Evolutionary conservation across 2,113 vertebrate genomes (phyloP).

Genomic region (Onychorhynchus coronatus): DNA sequence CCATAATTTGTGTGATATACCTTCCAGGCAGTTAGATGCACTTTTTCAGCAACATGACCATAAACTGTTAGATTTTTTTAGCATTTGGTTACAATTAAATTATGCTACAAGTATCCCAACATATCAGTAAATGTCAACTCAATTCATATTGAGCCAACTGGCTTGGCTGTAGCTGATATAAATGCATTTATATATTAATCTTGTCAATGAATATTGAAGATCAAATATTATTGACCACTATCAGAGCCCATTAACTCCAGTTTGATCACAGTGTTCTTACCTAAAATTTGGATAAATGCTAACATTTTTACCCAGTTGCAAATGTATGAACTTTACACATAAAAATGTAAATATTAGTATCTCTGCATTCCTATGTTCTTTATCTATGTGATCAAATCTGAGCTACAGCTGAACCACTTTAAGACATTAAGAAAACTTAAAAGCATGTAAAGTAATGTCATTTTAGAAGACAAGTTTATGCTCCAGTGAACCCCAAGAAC

Average conservation of each 20-base stretch:
- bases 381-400: not conserved
- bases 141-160: not conserved
- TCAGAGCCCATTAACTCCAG: not conserved
- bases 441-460: not conserved
- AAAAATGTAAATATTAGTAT: not conserved
- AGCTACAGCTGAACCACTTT: not conserved
- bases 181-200: not conserved
- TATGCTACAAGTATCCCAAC: not conserved
- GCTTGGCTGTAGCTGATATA: not conserved
- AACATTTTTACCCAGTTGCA: not conserved
- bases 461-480: conserved; percentile 21
- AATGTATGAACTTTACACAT: not conserved
- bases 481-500: not conserved
- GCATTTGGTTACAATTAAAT: conserved; percentile 36
- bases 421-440: conserved; percentile 15
- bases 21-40: not conserved
- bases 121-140: conserved; percentile 14
- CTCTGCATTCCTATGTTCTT: not conserved
- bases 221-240: not conserved
- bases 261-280: not conserved
- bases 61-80: conserved; percentile 39
- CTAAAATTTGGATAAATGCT: not conserved
- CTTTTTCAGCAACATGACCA: not conserved
- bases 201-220: not conserved
- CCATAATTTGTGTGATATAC: not conserved